Evolutionary conservation across 2,888 invertebrate genomes (phyloP).

Genomic region (Unio delphinus): DNA sequence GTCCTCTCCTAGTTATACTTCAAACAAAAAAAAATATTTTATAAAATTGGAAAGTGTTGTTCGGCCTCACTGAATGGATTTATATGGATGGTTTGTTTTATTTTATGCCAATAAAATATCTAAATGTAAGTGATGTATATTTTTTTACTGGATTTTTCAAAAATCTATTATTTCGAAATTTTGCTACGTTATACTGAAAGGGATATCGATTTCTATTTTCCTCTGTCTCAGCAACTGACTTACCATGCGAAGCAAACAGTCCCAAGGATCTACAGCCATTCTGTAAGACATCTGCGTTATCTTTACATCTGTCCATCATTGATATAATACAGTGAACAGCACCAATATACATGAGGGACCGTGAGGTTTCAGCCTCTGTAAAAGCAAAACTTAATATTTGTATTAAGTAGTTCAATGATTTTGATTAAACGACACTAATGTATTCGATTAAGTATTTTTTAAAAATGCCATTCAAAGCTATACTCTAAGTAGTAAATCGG

Average conservation of each 20-base stretch:
- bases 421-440: neutral
- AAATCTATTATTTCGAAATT: neutral
- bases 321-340: constrained; percentile 57
- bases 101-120: neutral
- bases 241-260: constrained; percentile 56
- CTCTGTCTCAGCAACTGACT: neutral
- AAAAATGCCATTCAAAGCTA: neutral
- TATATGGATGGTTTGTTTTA: too few relatives aligned
- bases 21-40: too few relatives aligned
- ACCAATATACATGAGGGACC: constrained; percentile 55
- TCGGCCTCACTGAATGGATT: too few relatives aligned
- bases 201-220: too few relatives aligned
- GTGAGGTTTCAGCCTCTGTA: constrained; percentile 42
- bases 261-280: constrained; percentile 57
- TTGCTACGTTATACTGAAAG: neutral
- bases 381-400: neutral
- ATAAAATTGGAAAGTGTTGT: too few relatives aligned
- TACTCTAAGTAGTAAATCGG: too few relatives aligned
- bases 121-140: neutral
- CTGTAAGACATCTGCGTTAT: constrained; percentile 45
- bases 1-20: too few relatives aligned
- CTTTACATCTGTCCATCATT: constrained; percentile 44
- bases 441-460: neutral
- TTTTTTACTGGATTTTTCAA: too few relatives aligned
- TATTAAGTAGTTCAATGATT: neutral